A percentile compares a stretch with the other conserved stretches of the same genome.
Conservation (phyloP, 2,113 vertebrate genomes). For the Pardalotus punctatus region DNA sequence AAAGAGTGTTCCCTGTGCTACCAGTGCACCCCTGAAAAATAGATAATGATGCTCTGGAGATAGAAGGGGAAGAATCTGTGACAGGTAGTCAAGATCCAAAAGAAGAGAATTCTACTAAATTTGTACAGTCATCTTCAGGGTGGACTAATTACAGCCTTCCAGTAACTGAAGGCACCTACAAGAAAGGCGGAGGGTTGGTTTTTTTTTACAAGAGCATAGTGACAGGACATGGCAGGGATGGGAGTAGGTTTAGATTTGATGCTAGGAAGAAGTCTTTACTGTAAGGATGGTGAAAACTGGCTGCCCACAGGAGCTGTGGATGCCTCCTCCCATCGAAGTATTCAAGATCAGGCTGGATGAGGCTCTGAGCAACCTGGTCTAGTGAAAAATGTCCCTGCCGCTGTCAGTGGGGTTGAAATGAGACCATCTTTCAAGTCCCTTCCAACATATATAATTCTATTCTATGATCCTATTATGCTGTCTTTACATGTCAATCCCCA, state of each 20-base stretch:
- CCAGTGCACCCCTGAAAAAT: fast-evolving
- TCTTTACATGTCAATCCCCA: neutral
- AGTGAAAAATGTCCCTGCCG: neutral
- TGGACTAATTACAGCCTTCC: neutral
- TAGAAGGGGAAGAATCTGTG: neutral
- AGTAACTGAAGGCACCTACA: neutral
- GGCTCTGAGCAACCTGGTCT: neutral
- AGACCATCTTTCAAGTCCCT: neutral
- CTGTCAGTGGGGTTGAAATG: neutral
- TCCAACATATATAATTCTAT: neutral
- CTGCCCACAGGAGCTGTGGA: neutral
- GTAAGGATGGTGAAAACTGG: neutral
- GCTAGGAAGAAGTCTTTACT: neutral
- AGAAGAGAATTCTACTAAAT: neutral
- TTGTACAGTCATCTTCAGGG: neutral
- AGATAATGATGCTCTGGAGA: neutral
- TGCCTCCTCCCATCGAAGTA: too few relatives aligned
- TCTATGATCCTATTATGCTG: neutral
- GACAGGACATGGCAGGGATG: neutral
- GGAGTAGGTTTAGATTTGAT: neutral
- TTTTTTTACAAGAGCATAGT: neutral
- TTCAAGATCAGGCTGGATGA: neutral
- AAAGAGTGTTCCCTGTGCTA: neutral
- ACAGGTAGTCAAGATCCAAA: neutral
- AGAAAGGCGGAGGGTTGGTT: neutral